Evolutionary conservation across 2,113 vertebrate genomes (phyloP).

Genomic region (Podilymbus podiceps): DNA sequence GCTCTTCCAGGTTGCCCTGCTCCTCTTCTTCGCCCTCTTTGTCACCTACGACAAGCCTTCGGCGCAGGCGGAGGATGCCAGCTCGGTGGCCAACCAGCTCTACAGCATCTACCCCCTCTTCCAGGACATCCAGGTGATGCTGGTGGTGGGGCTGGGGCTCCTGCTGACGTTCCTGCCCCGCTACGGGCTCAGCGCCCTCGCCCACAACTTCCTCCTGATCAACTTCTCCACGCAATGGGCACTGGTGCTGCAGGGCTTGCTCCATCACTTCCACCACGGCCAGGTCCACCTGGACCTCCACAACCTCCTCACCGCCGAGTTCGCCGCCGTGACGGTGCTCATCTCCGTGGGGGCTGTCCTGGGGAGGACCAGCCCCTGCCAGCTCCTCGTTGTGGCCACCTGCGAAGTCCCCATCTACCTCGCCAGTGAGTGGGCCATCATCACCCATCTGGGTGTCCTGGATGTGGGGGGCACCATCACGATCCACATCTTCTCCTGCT

Average conservation of each 20-base stretch:
- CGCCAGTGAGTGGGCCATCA: conserved; percentile 76
- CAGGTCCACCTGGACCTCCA: conserved; percentile 77
- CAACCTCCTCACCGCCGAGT: conserved; percentile 81
- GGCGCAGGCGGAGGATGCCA: conserved; percentile 43
- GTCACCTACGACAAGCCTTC: conserved; percentile 76
- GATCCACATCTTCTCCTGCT: conserved; percentile 85
- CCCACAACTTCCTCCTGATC: conserved; percentile 83
- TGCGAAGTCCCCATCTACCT: conserved; percentile 79
- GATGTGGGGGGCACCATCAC: conserved; percentile 84
- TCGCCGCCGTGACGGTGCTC: conserved; percentile 80
- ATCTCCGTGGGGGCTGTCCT: conserved; percentile 83
- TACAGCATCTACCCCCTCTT: conserved; percentile 79
- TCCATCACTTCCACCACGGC: conserved; percentile 73
- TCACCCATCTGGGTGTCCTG: conserved; percentile 73
- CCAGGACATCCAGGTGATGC: conserved; percentile 84
- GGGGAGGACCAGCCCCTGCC: conserved; percentile 82
- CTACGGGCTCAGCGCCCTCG: conserved; percentile 79
- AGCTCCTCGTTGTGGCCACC: conserved; percentile 80
- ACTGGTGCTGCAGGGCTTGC: conserved; percentile 79
- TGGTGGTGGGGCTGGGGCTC: conserved; percentile 83
- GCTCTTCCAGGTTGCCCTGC: conserved; percentile 68
- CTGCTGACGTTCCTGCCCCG: conserved; percentile 80
- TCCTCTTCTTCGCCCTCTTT: conserved; percentile 75
- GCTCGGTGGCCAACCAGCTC: conserved; percentile 63
- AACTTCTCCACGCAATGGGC: conserved; percentile 84